A percentile compares a stretch with the other conserved stretches of the same genome.
Evolutionary conservation across 2,113 vertebrate species (phyloP).

Genomic region (Eulemur rufifrons): DNA sequence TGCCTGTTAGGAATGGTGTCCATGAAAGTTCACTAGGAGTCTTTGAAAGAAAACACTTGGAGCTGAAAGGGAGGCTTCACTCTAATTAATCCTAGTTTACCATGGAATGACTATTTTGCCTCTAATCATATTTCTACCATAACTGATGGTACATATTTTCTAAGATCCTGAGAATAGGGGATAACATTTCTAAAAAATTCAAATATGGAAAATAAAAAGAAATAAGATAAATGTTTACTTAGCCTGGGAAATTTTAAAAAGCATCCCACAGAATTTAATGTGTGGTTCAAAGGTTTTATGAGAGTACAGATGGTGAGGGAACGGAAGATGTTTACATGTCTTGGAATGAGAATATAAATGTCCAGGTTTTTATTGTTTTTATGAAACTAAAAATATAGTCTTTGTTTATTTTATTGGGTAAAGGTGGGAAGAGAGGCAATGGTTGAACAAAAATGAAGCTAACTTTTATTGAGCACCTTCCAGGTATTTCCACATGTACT

Average conservation of each 20-base stretch:
- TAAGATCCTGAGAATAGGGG: neutral
- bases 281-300: constrained; percentile 24
- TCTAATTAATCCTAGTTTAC: neutral
- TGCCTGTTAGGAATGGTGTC: neutral
- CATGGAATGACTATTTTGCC: neutral
- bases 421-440: neutral
- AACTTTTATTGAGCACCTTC: neutral
- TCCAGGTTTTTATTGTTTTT: neutral
- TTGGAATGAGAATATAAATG: neutral
- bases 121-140: neutral
- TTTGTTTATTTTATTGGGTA: neutral
- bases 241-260: neutral
- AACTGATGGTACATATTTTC: neutral
- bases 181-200: neutral
- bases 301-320: neutral
- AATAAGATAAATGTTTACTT: neutral
- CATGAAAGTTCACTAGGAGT: neutral
- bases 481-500: neutral
- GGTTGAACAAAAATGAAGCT: neutral
- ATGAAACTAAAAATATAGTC: neutral
- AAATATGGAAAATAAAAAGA: neutral
- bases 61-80: neutral
- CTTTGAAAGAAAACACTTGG: neutral
- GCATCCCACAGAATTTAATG: neutral
- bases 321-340: neutral